phyloP scores from a whole-genome alignment of 2,113 vertebrate genomes.

The Prochilodus magdalenae region DNA sequence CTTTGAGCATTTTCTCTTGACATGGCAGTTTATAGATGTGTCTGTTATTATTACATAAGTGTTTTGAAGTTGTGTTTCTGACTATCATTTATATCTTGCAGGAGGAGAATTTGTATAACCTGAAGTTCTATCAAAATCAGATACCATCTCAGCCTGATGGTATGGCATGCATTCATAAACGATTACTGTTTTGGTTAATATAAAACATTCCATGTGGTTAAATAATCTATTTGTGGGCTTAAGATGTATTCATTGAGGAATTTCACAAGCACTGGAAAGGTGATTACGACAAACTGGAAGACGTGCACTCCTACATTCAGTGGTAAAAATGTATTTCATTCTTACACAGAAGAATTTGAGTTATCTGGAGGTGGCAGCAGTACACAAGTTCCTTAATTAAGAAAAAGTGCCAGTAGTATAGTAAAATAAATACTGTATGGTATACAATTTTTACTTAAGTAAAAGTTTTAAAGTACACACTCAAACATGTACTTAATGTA shows the following conservation, averaged over 20 bases:
- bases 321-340: constrained; percentile 78
- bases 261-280: constrained; percentile 78
- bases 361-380: no score
- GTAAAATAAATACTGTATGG: no score
- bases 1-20: not conserved
- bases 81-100: not conserved
- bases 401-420: no score
- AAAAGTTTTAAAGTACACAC: no score
- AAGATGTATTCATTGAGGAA: constrained; percentile 75
- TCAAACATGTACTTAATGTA: no score
- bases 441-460: no score
- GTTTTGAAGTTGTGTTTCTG: not conserved
- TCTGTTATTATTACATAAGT: not conserved
- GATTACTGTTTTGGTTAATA: not conserved
- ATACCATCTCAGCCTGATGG: constrained; percentile 74
- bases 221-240: not conserved
- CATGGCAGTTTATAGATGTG: not conserved
- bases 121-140: constrained; percentile 85
- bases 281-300: constrained; percentile 80
- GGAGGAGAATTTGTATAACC: constrained; percentile 75
- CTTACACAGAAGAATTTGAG: not conserved
- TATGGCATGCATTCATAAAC: constrained; percentile 54
- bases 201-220: not conserved
- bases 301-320: constrained; percentile 89
- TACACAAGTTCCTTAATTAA: no score